A percentile compares a stretch with the other conserved stretches of the same genome.
Evolutionary conservation across 2,113 vertebrate genomes (phyloP).

Genomic region (Felis catus): F.catus_Fca126_mat1.0 CM031424.1:17450001-17450500

Average conservation of each 20-base stretch:
- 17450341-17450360: neutral
- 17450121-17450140: neutral
- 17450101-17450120: neutral
- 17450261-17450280: neutral
- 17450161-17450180: neutral
- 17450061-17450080: neutral
- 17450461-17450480: neutral
- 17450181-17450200: neutral
- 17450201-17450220: neutral
- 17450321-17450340: neutral
- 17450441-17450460: neutral
- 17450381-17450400: constrained; percentile 22
- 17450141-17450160: neutral
- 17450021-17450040: neutral
- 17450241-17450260: neutral
- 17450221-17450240: neutral
- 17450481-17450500: neutral
- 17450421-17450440: neutral
- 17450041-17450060: neutral
- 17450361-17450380: neutral
- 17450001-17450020: constrained; percentile 69
- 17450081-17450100: neutral
- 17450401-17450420: neutral
- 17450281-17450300: neutral
- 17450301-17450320: neutral